Base-by-base conservation (phyloP, 1,140 invertebrate species). In the Ceratitis capitata region DNA sequence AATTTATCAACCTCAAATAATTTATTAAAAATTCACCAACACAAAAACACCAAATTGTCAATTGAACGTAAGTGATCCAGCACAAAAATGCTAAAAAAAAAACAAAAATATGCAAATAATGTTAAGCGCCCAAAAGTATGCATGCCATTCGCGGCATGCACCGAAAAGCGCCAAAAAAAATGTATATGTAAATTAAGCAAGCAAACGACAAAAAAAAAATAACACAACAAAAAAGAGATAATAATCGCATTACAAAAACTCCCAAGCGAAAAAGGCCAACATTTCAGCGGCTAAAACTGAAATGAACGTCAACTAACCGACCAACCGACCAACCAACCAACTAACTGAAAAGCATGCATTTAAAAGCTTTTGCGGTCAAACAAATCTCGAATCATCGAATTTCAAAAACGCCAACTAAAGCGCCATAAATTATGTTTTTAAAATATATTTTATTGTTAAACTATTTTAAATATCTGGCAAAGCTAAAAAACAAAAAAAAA, bases 341-440 rank as follows among this genome's bases (percentile, higher is more conserved):
- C 61, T 16, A 16, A 64, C 61, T 19, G 39, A 78, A 78, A 78
- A 39, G 39, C 19, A n/a, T n/a, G 39, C 39, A 45, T 45, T 78
- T 78, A 78, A 78, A 78, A 78, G 69, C 69, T 78, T 78, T 78
- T 78, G 69, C 42, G 69, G 69, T 78, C 69, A 78, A 78, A 78
- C 35, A 78, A 78, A 78, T 78, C 69, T 78, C 39, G 69, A 45
- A 19, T 78, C 69, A 78, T 78, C 69, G 69, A 78, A 78, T 78
- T 78, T 78, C 69, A 45, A 78, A 78, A 78, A 78, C 61, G 61
- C 61, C 51, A 19, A 16, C 61, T 78, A 45, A 78, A 78, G 69
- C 69, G 39, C 69, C 69, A 78, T 78, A 78, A 78, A 78, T 78
- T 78, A 78, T 78, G 69, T 78, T 78, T 45, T 78, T 78, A 78